phyloP scores from a whole-genome alignment of 2,113 vertebrate species.

The Piaya cayana region DNA sequence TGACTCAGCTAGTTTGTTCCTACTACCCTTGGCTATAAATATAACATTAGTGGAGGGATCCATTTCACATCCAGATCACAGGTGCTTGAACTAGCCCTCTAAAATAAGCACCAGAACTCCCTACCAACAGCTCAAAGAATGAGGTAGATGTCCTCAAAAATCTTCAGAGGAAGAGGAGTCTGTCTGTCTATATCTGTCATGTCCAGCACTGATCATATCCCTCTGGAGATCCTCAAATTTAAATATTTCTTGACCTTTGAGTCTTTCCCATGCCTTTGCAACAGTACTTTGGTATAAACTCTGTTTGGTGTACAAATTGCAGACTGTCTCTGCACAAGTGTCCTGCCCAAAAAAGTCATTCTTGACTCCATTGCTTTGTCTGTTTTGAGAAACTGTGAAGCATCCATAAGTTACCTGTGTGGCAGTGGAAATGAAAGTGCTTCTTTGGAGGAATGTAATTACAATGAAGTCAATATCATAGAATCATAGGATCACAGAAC shows the following conservation, averaged over 20 bases:
- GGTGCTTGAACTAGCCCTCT: background rate
- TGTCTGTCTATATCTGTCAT: rapidly evolving
- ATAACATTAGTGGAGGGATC: background rate
- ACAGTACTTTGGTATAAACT: background rate
- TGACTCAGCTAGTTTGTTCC: background rate
- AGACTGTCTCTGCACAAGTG: background rate
- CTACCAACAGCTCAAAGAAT: background rate
- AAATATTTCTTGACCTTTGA: background rate
- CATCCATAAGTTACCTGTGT: background rate
- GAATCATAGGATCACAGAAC: too few relatives aligned
- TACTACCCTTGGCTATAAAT: background rate
- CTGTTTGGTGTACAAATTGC: background rate
- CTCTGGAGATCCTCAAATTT: background rate
- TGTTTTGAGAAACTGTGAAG: background rate
- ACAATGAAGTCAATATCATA: background rate
- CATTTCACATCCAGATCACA: background rate
- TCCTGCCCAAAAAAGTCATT: background rate
- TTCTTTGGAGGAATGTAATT: background rate
- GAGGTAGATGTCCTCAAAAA: background rate
- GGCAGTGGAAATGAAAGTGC: background rate
- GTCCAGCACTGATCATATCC: background rate
- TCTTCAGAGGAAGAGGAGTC: background rate
- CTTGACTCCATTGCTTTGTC: background rate
- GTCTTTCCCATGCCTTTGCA: background rate
- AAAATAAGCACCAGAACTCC: background rate